Evolutionary conservation across 2,797 vertebrate species (phyloP).

Genomic region (Ispidina picta): DNA sequence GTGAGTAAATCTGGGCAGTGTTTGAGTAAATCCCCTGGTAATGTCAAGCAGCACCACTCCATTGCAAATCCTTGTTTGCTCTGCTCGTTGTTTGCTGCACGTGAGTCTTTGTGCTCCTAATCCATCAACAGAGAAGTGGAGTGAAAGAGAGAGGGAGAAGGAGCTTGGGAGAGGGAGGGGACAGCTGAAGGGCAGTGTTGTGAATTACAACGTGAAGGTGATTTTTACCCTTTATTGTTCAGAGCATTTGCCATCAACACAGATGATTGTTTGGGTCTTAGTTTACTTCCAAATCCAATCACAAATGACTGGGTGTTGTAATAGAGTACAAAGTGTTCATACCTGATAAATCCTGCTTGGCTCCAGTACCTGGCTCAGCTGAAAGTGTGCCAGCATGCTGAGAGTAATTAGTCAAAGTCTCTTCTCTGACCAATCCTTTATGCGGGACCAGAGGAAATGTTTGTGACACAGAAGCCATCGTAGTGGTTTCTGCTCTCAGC

Average conservation of each 20-base stretch:
- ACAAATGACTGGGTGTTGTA: conserved; percentile 7
- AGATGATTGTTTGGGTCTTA: background rate
- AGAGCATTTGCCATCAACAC: background rate
- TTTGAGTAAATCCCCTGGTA: background rate
- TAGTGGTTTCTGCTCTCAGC: background rate
- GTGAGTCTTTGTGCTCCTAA: background rate
- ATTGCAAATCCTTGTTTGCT: background rate
- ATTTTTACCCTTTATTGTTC: conserved; percentile 14
- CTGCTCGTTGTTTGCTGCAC: background rate
- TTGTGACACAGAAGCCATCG: background rate
- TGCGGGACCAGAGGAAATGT: background rate
- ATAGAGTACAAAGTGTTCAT: conserved; percentile 1
- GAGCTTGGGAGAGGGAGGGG: background rate
- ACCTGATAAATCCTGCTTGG: conserved; percentile 49
- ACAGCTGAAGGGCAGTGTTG: background rate
- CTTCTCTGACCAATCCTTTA: background rate
- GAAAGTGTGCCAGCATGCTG: background rate
- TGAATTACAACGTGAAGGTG: background rate
- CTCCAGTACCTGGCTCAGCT: background rate
- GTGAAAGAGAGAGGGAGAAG: background rate
- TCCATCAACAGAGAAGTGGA: background rate
- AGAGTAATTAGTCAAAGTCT: background rate
- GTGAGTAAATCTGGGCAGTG: background rate
- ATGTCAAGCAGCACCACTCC: background rate
- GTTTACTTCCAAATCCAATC: conserved; percentile 12